These are phyloP conservation scores for Zaprionus davidi DNA, from an alignment of 1,140 invertebrate species.

Conservation along the genomic window DNA sequence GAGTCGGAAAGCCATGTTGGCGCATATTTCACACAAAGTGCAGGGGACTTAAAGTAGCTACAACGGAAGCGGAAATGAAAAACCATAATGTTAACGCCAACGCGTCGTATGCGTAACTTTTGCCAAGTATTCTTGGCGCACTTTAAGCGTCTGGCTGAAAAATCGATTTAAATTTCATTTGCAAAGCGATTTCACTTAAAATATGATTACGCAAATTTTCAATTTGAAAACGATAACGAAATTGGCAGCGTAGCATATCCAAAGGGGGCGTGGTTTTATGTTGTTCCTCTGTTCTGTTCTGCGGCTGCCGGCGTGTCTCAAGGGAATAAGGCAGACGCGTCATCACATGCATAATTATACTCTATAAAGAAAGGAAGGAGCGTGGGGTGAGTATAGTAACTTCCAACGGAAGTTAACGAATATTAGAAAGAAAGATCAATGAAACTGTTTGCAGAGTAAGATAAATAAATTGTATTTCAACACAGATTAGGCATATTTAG, in stretches of 20 bases:
- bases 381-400: no score
- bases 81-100: constrained; percentile 61
- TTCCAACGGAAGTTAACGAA: no score
- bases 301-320: neutral
- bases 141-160: constrained; percentile 53
- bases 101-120: constrained; percentile 53
- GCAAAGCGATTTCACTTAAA: constrained; percentile 78
- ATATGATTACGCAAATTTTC: constrained; percentile 82
- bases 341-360: no score
- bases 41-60: constrained; percentile 41
- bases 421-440: no score
- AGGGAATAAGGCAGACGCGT: constrained; percentile 1
- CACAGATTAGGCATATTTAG: no score
- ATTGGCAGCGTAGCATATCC: constrained; percentile 51
- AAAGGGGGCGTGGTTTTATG: no score
- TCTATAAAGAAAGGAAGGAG: no score
- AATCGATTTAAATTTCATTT: constrained; percentile 80
- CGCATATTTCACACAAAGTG: constrained; percentile 48
- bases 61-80: constrained; percentile 66
- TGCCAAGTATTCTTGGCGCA: constrained; percentile 35
- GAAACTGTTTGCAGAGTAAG: no score
- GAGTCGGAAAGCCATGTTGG: constrained; percentile 7
- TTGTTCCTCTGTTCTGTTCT: neutral
- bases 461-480: no score
- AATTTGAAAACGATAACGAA: constrained; percentile 80